These are phyloP conservation scores for Epinephelus malabaricus DNA, from an alignment of 2,797 vertebrate genomes.

Conservation along the genomic window DNA sequence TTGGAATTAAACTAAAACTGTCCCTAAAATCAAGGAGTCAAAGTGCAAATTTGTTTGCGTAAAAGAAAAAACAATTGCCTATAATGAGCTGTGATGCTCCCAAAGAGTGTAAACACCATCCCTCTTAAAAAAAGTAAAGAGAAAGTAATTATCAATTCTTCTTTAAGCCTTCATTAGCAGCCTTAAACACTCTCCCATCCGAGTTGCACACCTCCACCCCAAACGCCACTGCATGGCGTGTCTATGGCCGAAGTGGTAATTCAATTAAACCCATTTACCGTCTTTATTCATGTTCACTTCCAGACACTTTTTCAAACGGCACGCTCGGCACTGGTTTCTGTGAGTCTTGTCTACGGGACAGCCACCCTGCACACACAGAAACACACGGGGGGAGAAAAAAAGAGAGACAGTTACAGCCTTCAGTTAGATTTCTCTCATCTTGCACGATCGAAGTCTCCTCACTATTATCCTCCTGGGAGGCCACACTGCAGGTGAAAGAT, in stretches of 20 bases:
- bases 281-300: conserved; percentile 99
- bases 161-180: conserved; percentile 37
- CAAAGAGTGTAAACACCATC: background rate
- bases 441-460: conserved; percentile 28
- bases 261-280: conserved; percentile 87
- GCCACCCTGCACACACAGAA: conserved; percentile 88
- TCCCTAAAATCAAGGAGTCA: background rate
- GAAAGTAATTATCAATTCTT: conserved; percentile 45
- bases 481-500: conserved; percentile 83
- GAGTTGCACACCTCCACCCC: conserved; percentile 23
- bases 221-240: conserved; percentile 44
- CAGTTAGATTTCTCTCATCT: conserved; percentile 30
- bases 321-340: conserved; percentile 98
- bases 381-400: conserved; percentile 2
- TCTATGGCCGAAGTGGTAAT: conserved; percentile 61
- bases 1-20: background rate
- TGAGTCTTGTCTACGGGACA: conserved; percentile 99
- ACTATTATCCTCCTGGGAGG: conserved; percentile 76
- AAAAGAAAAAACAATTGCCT: background rate
- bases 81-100: conserved; percentile 22
- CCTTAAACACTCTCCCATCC: conserved; percentile 16
- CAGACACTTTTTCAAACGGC: conserved; percentile 98
- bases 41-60: conserved; percentile 2
- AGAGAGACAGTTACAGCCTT: conserved; percentile 43
- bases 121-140: conserved; percentile 27